Base-by-base conservation (phyloP, 1,140 invertebrate genomes). In the Anastrepha obliqua region DNA sequence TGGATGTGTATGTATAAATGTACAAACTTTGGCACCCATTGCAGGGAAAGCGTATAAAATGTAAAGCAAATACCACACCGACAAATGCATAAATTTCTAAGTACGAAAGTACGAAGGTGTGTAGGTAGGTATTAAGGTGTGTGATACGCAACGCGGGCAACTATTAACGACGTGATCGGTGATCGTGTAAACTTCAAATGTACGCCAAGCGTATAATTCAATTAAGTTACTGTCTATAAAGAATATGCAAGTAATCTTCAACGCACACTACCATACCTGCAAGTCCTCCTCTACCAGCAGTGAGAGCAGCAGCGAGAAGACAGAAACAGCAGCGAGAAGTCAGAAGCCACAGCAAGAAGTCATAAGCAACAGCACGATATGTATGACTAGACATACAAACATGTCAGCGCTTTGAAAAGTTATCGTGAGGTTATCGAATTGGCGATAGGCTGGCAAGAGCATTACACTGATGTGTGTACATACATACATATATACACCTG, bases 161-260 rank as follows among this genome's bases (percentile, higher is more conserved):
- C 51, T 11, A 55, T 55, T 11, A 55, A 55, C 51, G 11, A 20
- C 64, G 11, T 67, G 64, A 67, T 67, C 64, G 64, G 3, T 39
- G 64, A 67, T 67, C 64, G 64, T 67, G 64, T 42, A 67, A 67
- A 67, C 64, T 67, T 67, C 64, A 67, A 67, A 67, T 67, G 39
- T 67, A 9, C 64, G 29, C 64, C 64, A 67, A 67, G 64, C 64
- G 64, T 67, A 67, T 67, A 67, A 67, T 67, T 67, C 64, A 67
- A 67, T 67, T 67, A 67, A 67, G 64, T 67, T 67, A 67, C 13
- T 29, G 64, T 67, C 64, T 67, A 20, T 67, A 67, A 67, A 67
- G n/a, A 67, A 67, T 67, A 39, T 67, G 64, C 64, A 42, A 67
- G 64, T 67, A 67, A 67, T 67, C 29, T 42, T 67, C 64, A 42